These are phyloP conservation scores for Temnopleurus reevesii DNA, from an alignment of 53 echinoderm and acorn worm genomes.

Conservation along the genomic window DNA sequence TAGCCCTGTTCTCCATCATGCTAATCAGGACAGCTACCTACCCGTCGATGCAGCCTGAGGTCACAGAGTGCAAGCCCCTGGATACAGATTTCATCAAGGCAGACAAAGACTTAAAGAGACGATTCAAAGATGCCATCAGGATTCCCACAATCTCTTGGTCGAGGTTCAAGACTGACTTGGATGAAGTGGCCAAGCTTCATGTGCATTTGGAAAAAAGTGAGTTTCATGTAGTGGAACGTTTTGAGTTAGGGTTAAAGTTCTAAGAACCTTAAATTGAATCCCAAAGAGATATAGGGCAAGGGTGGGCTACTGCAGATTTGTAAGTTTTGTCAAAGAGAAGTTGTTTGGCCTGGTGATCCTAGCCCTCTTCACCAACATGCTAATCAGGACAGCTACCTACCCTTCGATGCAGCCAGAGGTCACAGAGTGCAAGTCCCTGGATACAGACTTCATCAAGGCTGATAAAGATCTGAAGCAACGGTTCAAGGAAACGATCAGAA, in stretches of 20 bases:
- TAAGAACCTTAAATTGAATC: too few species aligned
- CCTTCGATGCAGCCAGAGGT: conserved; percentile 71
- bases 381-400: conserved; percentile 62
- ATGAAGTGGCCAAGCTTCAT: conserved; percentile 74
- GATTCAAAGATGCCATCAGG: conserved; percentile 35
- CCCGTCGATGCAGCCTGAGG: conserved; percentile 68
- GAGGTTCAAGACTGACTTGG: conserved; percentile 56
- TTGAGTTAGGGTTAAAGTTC: too few species aligned
- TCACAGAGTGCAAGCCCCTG: conserved; percentile 14
- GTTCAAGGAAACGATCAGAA: conserved; percentile 75
- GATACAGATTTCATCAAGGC: too few species aligned
- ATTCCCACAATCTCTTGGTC: conserved; percentile 70
- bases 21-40: conserved; percentile 62
- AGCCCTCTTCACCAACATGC: conserved; percentile 1
- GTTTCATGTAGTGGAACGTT: too few species aligned
- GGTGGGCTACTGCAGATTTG: too few species aligned
- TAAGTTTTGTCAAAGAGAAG: conserved; percentile 9
- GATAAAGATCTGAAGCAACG: conserved; percentile 60
- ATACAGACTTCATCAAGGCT: conserved; percentile 70
- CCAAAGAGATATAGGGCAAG: too few species aligned
- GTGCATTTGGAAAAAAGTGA: conserved; percentile 72
- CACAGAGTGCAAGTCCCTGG: conserved; percentile 59
- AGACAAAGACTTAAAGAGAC: too few species aligned
- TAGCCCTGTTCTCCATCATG: conserved; percentile 10
- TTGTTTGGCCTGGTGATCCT: not conserved